Conservation (phyloP, 2,797 vertebrate species). For the Scolopax rusticola region DNA sequence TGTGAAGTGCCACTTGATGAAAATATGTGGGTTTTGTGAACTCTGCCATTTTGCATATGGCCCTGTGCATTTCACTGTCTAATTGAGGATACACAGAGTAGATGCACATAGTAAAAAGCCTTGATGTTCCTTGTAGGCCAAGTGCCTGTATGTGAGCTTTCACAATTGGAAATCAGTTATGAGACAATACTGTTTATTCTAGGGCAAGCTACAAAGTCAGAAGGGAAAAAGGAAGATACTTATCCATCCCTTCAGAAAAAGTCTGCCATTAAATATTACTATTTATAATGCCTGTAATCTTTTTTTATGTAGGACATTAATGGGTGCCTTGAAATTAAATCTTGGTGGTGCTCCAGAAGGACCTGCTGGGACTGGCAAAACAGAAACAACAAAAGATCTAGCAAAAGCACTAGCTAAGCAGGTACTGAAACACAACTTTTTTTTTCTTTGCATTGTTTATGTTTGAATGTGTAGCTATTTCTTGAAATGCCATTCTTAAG, state of each 20-base stretch:
- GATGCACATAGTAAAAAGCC: background rate
- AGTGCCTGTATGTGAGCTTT: background rate
- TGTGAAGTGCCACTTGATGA: background rate
- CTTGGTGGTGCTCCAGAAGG: conserved; percentile 96
- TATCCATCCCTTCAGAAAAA: background rate
- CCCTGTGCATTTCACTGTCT: background rate
- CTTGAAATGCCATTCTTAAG: background rate
- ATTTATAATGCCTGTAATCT: background rate
- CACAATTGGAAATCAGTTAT: background rate
- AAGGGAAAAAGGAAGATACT: background rate
- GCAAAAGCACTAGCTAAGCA: conserved; percentile 98
- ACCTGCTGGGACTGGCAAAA: conserved; percentile 96
- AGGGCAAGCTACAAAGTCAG: background rate
- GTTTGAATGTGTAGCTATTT: background rate
- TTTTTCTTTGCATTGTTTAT: background rate
- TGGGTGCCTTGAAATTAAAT: conserved; percentile 94
- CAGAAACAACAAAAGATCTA: conserved; percentile 96
- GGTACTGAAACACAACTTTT: conserved; percentile 73
- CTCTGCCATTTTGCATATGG: background rate
- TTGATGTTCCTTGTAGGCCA: background rate
- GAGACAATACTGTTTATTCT: background rate
- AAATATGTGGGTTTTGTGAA: background rate
- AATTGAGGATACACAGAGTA: background rate
- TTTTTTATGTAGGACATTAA: conserved; percentile 85
- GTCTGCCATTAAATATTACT: background rate